Evolutionary conservation across 2,888 invertebrate genomes (phyloP), one percentile per base, ranked within the genome.

Genomic region (Acheta domesticus): DNA sequence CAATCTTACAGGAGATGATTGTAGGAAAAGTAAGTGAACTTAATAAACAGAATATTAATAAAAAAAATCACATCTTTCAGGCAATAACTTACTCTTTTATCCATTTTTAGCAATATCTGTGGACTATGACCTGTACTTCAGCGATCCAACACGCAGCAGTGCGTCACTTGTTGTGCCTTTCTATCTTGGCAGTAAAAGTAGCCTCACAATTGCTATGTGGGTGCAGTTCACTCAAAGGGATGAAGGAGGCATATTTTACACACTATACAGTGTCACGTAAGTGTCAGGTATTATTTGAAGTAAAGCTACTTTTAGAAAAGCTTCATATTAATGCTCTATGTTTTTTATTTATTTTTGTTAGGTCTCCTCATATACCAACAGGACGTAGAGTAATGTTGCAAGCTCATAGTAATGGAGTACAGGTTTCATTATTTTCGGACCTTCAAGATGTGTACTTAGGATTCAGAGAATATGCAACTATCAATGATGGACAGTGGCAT

Each of bases 401-500:
- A 88, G 96, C 96, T 0, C 96, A 97, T 85, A 95, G 96, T 19
- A 96, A 94, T 83, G 97, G 97, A n/a, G 94, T 97, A 3, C 94
- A 96, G 87, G 92, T 98, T 20, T 96, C 96, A 0, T 87, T 98
- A 23, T 96, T 97, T 90, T 91, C 93, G 49, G 95, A 96, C 85
- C 87, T 95, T 14, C 94, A 95, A 87, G 96, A 96, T 84, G 94
- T 96, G 1, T 97, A 96, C 87, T 88, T 97, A 75, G 94, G 96
- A 83, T 97, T 96, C 87, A 92, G 95, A 79, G 95, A 96, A 87
- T 96, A 95, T 84, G 95, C 97, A 1, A 96, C 96, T 0, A 93
- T 98, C 23, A 98, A 97, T 85, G 97, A 98, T 85, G 97, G 97
- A 5, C 96, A 96, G 85, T 98, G 98, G 98, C 97, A 98, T 88